These are phyloP conservation scores for Plebejus melissa DNA, from an alignment of 2,888 invertebrate species.

Conservation along the genomic window DNA sequence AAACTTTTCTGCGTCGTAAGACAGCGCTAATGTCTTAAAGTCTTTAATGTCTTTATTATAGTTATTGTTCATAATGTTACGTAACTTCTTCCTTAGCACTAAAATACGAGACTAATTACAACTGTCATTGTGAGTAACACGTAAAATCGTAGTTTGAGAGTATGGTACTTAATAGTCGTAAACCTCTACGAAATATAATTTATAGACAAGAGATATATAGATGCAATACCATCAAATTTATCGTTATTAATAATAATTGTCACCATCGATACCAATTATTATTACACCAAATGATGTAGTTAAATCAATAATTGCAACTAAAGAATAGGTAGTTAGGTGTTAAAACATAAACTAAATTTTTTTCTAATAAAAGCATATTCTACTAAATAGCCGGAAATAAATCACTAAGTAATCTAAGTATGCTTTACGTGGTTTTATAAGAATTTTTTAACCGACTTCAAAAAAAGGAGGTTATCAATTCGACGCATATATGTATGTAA, in stretches of 20 bases:
- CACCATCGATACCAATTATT: not conserved
- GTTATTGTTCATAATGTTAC: conserved; percentile 17
- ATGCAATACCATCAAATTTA: not conserved
- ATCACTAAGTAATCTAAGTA: too few species aligned
- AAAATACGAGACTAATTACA: conserved; percentile 15
- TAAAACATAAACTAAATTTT: too few species aligned
- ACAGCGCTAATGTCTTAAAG: not conserved
- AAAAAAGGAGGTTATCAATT: too few species aligned
- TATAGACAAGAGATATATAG: not conserved
- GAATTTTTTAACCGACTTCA: too few species aligned
- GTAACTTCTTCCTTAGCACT: conserved; percentile 13
- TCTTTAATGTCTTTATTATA: conserved; percentile 4
- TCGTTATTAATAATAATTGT: not conserved
- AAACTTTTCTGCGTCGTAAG: not conserved
- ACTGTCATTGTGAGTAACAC: conserved; percentile 12
- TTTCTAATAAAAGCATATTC: too few species aligned
- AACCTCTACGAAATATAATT: not conserved
- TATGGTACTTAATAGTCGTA: not conserved
- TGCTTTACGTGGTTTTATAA: too few species aligned
- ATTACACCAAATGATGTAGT: not conserved
- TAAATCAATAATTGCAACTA: not conserved
- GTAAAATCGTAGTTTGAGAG: conserved; percentile 1
- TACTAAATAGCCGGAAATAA: too few species aligned
- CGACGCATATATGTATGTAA: too few species aligned
- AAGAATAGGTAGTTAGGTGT: too few species aligned